phyloP scores from a whole-genome alignment of 2,888 invertebrate species.

The Mechanitis mazaeus region DNA sequence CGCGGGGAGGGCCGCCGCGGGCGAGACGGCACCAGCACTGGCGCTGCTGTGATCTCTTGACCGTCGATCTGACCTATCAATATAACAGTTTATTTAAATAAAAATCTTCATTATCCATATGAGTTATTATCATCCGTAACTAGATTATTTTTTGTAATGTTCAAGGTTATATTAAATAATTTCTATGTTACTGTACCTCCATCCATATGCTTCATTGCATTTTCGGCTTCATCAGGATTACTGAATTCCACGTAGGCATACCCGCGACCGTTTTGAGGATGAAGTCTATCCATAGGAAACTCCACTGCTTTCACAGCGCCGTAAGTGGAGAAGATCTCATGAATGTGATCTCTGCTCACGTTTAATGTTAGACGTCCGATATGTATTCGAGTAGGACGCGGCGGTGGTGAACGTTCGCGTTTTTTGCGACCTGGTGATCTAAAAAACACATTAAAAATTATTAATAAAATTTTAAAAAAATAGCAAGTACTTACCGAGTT shows the following conservation, averaged over 20 bases:
- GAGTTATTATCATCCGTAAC: too few relatives aligned
- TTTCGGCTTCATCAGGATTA: conserved; percentile 96
- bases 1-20: conserved; percentile 78
- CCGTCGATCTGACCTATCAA: conserved; percentile 92
- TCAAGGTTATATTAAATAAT: background rate
- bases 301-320: conserved; percentile 92
- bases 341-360: conserved; percentile 91
- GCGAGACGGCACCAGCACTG: conserved; percentile 87
- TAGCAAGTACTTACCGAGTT: too few relatives aligned
- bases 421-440: conserved; percentile 80
- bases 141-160: background rate
- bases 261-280: conserved; percentile 92
- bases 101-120: too few relatives aligned
- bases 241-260: conserved; percentile 97
- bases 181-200: conserved; percentile 79
- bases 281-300: conserved; percentile 91
- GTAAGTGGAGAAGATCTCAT: conserved; percentile 94
- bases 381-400: conserved; percentile 94
- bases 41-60: conserved; percentile 95
- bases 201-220: conserved; percentile 99
- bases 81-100: conserved; percentile 2
- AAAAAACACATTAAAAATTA: conserved; percentile 10
- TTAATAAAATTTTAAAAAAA: background rate
- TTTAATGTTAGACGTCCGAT: conserved; percentile 95
- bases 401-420: conserved; percentile 91